Percentiles rank a stretch among this genome's conserved stretches.
These are phyloP conservation scores for Phenganax marumi DNA, from an alignment of 92 coral and sea anemone species.

Conservation along the genomic window DNA sequence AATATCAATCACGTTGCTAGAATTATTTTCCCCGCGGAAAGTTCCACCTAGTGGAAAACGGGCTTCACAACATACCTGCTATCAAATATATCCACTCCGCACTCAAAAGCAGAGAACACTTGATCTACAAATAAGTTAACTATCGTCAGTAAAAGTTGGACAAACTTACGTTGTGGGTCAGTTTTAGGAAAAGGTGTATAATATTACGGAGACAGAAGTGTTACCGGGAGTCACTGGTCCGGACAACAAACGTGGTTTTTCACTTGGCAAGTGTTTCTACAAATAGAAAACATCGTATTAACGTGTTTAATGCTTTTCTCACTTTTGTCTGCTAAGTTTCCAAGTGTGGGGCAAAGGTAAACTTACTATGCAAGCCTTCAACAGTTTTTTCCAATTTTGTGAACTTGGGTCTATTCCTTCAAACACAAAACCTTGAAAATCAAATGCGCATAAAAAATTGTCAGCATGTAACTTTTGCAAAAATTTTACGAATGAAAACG, in stretches of 20 bases:
- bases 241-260: constrained; percentile 33
- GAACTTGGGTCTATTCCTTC: constrained; percentile 71
- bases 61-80: constrained; percentile 64
- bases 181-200: not conserved
- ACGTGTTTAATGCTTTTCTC: not conserved
- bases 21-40: no score
- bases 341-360: not conserved
- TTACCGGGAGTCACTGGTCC: constrained; percentile 31
- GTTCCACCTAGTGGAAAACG: not conserved
- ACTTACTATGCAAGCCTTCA: constrained; percentile 73
- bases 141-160: not conserved
- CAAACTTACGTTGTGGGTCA: no score
- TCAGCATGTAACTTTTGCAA: no score
- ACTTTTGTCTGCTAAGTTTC: not conserved
- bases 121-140: constrained; percentile 57
- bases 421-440: constrained; percentile 70
- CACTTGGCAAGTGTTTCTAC: constrained; percentile 22
- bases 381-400: constrained; percentile 59
- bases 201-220: not conserved
- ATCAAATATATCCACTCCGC: constrained; percentile 92
- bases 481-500: no score
- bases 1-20: no score
- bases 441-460: not conserved
- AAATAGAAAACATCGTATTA: not conserved
- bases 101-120: constrained; percentile 74